Evolutionary conservation across 2,888 invertebrate species (phyloP), one percentile per base, ranked within the genome.

Genomic region (Eupithecia subumbrata): DNA sequence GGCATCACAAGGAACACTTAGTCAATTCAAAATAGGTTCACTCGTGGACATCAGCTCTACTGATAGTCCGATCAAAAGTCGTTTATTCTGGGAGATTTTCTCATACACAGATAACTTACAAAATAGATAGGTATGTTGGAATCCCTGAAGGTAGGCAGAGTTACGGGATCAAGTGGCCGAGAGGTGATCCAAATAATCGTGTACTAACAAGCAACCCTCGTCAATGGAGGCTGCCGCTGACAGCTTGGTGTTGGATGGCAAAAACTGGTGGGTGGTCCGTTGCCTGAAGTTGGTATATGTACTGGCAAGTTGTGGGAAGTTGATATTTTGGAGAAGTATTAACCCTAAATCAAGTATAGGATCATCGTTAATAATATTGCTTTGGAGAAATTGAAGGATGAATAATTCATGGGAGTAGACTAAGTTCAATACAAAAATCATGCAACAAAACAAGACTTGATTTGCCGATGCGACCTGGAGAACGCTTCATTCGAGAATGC

Each of bases 111-210:
- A 60, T 60, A 25, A 25, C 60, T 64, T 34, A 64, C 64, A 68
- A 43, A 64, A 72, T 76, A 73, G 30, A 40, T 79, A 78, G 73
- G 73, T 56, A 73, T 73, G 73, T 73, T 52, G 71, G 63, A 52
- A 45, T 77, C 75, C 71, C 68, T 73, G 77, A 79, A 48, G 64
- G 72, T 73, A 74, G 73, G 79, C 78, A 77, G 85, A 86, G 87
- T 87, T 86, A 86, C 84, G 82, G 81, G 88, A 87, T 89, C 83
- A 84, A 81, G 82, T 77, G 66, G 71, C 83, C 76, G 83, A 84
- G 86, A 87, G 89, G 89, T 91, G 90, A 89, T 88, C 86, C 87
- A 87, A 88, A 88, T 90, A 88, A 89, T 87, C 87, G 86, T 80
- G 83, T 82, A 80, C 84, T 85, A 87, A 87, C 87, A 85, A 87